Percentiles rank a stretch among this genome's conserved stretches.
phyloP scores from a whole-genome alignment of 1,140 invertebrate genomes.

The Camponotus pennsylvanicus region DNA sequence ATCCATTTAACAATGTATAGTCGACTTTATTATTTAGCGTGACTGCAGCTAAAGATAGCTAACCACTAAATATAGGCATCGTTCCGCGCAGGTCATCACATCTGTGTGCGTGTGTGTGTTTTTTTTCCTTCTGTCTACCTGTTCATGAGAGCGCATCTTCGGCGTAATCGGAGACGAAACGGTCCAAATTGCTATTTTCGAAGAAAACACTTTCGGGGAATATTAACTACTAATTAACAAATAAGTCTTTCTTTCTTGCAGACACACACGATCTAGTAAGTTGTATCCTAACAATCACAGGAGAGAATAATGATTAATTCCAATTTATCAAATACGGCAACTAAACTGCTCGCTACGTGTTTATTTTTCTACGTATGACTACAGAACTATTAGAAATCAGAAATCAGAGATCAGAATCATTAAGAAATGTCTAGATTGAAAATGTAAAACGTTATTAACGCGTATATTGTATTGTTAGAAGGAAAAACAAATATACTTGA shows the following conservation, averaged over 20 bases:
- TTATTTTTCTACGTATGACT: slow-evolving; percentile 21
- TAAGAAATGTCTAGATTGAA: neutral
- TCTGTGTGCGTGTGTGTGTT: slow-evolving; percentile 66
- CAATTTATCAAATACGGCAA: neutral
- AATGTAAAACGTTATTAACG: neutral
- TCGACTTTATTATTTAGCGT: slow-evolving; percentile 82
- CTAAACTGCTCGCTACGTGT: slow-evolving; percentile 25
- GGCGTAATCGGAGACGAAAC: slow-evolving; percentile 11
- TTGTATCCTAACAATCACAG: slow-evolving; percentile 2
- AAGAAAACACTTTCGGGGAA: slow-evolving; percentile 9
- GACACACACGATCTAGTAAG: neutral
- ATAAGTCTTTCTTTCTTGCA: neutral
- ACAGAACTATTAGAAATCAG: neutral
- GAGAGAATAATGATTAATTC: neutral
- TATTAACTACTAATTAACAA: slow-evolving; percentile 15
- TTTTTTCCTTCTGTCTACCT: slow-evolving; percentile 48
- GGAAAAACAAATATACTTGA: neutral
- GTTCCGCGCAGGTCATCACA: slow-evolving; percentile 74
- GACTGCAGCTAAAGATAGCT: slow-evolving; percentile 80
- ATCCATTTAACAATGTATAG: slow-evolving; percentile 81
- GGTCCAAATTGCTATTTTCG: neutral
- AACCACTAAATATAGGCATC: slow-evolving; percentile 80
- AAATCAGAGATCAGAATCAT: neutral
- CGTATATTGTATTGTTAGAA: neutral
- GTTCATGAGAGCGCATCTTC: slow-evolving; percentile 39